phyloP scores from a whole-genome alignment of 1,140 invertebrate genomes.

The Euwallacea fornicatus region DNA sequence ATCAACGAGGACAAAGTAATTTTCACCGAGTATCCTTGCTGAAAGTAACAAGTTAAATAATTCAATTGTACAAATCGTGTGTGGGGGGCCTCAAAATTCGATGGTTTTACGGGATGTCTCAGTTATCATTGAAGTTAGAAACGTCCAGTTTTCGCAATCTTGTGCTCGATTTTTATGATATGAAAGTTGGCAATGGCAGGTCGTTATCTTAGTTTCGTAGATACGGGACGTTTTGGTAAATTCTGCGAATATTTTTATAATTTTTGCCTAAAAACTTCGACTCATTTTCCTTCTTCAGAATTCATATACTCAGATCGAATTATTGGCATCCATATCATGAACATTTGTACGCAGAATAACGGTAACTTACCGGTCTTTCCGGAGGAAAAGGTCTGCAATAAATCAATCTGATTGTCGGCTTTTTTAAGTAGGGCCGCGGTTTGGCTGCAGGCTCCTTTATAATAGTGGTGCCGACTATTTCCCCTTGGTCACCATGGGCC shows the following conservation, averaged over 20 bases:
- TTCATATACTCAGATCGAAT: no score
- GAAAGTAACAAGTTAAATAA: constrained; percentile 28
- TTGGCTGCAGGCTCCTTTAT: constrained; percentile 52
- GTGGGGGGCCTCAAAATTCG: neutral
- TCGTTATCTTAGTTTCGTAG: no score
- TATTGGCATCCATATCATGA: no score
- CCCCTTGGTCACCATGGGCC: constrained; percentile 61
- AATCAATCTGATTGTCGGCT: constrained; percentile 55
- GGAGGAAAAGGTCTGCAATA: constrained; percentile 59
- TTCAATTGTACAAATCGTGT: neutral
- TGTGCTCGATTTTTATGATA: neutral
- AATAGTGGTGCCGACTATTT: constrained; percentile 55
- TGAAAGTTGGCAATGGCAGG: no score
- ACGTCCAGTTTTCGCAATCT: constrained; percentile 1
- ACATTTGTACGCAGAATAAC: no score
- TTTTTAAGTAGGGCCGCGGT: constrained; percentile 47
- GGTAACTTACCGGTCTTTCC: constrained; percentile 55
- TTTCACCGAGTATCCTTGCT: constrained; percentile 66
- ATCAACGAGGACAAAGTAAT: constrained; percentile 63
- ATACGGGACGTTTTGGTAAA: no score
- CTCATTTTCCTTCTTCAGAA: no score
- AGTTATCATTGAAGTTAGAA: neutral
- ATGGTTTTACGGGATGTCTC: no score
- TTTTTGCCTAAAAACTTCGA: no score
- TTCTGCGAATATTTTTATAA: no score